Evolutionary conservation across 2,888 invertebrate species (phyloP), one percentile per base, ranked within the genome.

Genomic region (Synergus japonicus): DNA sequence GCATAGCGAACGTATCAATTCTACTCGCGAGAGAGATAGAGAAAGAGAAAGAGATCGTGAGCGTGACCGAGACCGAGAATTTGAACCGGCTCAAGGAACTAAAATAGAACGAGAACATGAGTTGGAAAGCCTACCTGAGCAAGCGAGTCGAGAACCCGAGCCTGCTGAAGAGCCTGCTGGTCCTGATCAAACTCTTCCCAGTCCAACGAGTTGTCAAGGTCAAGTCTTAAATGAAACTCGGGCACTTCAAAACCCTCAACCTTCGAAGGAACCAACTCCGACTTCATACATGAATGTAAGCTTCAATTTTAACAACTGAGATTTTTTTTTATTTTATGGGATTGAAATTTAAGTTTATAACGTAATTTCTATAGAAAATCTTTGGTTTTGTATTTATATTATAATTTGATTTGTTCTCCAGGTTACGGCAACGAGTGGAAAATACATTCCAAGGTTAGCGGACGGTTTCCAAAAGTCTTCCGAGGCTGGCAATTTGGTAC

Each of bases 271-370:
- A 90, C 92, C 94, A 86, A 94, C 94, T 89, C 94, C 94, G 78
- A 95, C 94, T 84, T 94, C 95, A 78, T 95, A 94, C 88, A 94
- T 95, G 88, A 94, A 94, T 91, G 95, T 94, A 91, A 92, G 92
- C 86, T 63, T 79, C n/a, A 64, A 41, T 65, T 13, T 64, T 22
- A 5, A 43, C n/a, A 41, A 43, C 10, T 18, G n/a, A n/a, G 15
- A n/a, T 58, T 4, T 58, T 4, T 58, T 58, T 54, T 58, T 54
- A n/a, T 37, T 37, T 37, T 37, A 7, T 5, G 37, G 5, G 5
- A 37, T 0, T 37, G 5, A 37, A 37, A 37, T 37, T 37, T 37
- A 5, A 37, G 5, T 37, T 37, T 37, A 37, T 37, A 37, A 37
- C 37, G 37, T 37, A 22, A 29, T 5, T 63, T 29, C 0, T 22